Base-by-base conservation (phyloP, 1,140 invertebrate species). In the Alviniconcha marisindica region DNA sequence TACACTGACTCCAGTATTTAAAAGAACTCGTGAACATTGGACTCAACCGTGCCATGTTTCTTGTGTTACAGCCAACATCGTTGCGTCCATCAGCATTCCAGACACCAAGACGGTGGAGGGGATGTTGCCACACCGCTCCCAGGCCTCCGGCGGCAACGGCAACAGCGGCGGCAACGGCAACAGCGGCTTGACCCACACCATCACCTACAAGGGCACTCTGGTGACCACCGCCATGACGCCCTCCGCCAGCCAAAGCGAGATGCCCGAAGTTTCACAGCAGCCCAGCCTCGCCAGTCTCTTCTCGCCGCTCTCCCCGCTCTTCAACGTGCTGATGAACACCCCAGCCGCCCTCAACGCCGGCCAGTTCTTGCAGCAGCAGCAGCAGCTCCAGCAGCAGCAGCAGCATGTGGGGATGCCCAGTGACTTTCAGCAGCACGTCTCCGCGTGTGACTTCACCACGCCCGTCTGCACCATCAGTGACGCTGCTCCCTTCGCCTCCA, bases 171-270 rank as follows among this genome's bases (percentile, higher is more conserved):
- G 81, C 77, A 66, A 42, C 77, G 85, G 60, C 77, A 81, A 48
- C 31, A 82, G 83, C n/a, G 69, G 56, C 42, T 87, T 87, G 33
- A 92, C 89, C 12, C 90, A 91, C 80, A 90, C 90, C 48, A 91
- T 93, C 63, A 92, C 90, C 48, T 94, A 94, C 89, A 90, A 91
- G 78, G 93, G 93, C 18, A 92, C 93, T 1, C 89, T 93, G 63
- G 91, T 93, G 21, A 92, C 92, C 14, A 84, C 87, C 4, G 85
- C 91, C 28, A 87, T 90, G 51, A 84, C 90, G 0, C 87, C 88
- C 21, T 86, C 90, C 56, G 84, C 89, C 5, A 85, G 84, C 38
- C 88, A 87, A 31, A 66, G 83, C 60, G 90, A 89, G 69, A 66
- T 66, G 56, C 56, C 38, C 33, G 38, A 28, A 15, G n/a, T 38